Conservation (phyloP, 2,113 vertebrate genomes). For the Sylvicapra grimmia region DNA sequence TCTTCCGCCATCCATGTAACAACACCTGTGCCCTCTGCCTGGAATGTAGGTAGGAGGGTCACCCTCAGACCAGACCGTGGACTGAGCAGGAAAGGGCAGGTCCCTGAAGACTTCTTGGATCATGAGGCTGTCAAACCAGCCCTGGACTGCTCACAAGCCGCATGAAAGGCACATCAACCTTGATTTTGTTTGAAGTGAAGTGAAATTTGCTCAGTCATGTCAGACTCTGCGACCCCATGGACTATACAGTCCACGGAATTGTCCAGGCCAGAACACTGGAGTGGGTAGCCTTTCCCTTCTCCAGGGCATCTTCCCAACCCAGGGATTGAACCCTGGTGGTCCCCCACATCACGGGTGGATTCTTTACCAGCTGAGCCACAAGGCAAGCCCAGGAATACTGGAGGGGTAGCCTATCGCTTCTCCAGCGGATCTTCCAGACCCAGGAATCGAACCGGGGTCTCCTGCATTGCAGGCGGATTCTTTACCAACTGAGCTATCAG, state of each 20-base stretch:
- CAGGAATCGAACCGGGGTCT: not conserved
- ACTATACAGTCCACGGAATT: not conserved
- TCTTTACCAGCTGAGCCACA: no score
- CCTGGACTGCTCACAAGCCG: not conserved
- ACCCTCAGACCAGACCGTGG: not conserved
- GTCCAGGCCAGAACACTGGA: not conserved
- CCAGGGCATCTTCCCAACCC: not conserved
- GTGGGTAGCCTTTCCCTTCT: not conserved
- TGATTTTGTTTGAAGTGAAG: not conserved
- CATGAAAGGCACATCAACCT: not conserved
- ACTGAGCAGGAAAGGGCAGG: not conserved
- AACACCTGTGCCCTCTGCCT: not conserved
- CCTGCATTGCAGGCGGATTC: not conserved
- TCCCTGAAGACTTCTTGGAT: not conserved
- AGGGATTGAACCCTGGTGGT: not conserved
- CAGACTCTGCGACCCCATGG: not conserved
- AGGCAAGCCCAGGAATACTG: no score
- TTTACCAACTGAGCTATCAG: not conserved
- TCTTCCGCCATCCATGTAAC: not conserved
- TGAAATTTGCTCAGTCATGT: not conserved
- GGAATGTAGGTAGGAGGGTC: no score
- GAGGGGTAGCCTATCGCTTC: not conserved
- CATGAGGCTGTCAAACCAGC: not conserved
- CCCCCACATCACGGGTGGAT: not conserved
- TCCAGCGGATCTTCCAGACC: not conserved